A percentile compares a stretch with the other conserved stretches of the same genome.
Evolutionary conservation across 1,140 invertebrate genomes (phyloP).

Genomic region (Subanguina moxae): DNA sequence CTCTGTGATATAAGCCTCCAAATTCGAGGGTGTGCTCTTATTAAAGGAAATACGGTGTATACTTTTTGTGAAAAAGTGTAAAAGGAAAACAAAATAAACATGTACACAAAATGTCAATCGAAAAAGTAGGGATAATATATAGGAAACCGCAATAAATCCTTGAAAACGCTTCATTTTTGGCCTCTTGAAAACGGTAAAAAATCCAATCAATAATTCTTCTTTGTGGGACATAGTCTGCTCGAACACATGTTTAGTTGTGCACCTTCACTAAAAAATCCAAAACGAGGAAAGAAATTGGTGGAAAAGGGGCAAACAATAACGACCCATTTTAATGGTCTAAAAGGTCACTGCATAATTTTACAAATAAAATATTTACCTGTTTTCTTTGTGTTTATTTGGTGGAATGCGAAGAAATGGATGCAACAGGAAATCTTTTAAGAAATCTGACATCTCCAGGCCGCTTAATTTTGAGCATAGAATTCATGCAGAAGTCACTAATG

Average conservation of each 20-base stretch:
- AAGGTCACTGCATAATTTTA: not conserved
- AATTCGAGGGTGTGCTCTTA: too few species aligned
- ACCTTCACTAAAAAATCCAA: too few species aligned
- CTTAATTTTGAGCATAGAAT: constrained; percentile 33
- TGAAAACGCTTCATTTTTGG: not conserved
- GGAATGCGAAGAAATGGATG: not conserved
- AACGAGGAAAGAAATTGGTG: too few species aligned
- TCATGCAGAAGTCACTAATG: constrained; percentile 25
- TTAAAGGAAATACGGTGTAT: too few species aligned
- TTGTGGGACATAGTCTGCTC: not conserved
- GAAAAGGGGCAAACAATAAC: too few species aligned
- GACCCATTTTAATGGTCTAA: not conserved
- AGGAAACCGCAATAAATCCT: not conserved
- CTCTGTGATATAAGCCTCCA: too few species aligned
- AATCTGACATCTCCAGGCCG: constrained; percentile 27
- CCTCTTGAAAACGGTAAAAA: constrained; percentile 1
- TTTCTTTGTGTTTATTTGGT: not conserved
- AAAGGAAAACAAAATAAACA: too few species aligned
- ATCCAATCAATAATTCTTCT: not conserved
- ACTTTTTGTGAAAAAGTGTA: too few species aligned
- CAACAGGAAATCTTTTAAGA: constrained; percentile 9
- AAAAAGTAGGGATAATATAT: not conserved
- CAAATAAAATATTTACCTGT: not conserved
- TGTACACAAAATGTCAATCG: not conserved
- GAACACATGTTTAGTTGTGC: not conserved